phyloP scores from a whole-genome alignment of 2,797 vertebrate species.

The Galaxias olidus region DNA sequence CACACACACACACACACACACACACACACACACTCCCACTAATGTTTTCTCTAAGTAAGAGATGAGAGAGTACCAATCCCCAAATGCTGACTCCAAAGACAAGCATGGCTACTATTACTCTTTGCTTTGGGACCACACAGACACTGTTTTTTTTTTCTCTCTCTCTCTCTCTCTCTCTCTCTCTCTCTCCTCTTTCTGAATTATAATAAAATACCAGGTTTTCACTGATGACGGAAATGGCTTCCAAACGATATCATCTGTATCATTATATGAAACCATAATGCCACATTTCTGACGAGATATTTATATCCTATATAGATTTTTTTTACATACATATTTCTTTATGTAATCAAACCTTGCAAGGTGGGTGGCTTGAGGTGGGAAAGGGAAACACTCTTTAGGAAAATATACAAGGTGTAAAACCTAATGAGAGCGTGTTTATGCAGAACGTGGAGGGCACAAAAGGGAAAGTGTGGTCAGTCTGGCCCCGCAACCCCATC shows the following conservation, averaged over 20 bases:
- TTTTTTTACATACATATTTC: conserved; percentile 42
- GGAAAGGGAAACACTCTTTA: conserved; percentile 45
- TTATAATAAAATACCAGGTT: no score
- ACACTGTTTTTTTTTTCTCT: background rate
- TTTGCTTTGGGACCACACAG: conserved; percentile 57
- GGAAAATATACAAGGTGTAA: conserved; percentile 65
- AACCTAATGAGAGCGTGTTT: conserved; percentile 54
- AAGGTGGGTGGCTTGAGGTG: conserved; percentile 62
- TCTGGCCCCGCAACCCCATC: conserved; percentile 40
- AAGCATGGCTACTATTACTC: conserved; percentile 53
- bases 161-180: background rate
- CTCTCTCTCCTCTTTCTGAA: background rate
- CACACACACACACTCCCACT: conserved; percentile 16
- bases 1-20: conserved; percentile 15
- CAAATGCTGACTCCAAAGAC: conserved; percentile 57
- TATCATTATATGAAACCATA: conserved; percentile 11
- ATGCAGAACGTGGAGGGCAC: conserved; percentile 43
- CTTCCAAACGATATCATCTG: conserved; percentile 16
- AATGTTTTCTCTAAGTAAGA: conserved; percentile 20
- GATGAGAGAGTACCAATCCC: conserved; percentile 33
- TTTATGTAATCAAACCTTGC: conserved; percentile 38
- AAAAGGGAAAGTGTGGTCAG: conserved; percentile 63
- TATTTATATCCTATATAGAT: conserved; percentile 20
- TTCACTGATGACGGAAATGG: background rate
- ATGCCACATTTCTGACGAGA: conserved; percentile 25